Evolutionary conservation across 2,888 invertebrate genomes (phyloP), one percentile per base, ranked within the genome.

Genomic region (Epistrophe eligans): DNA sequence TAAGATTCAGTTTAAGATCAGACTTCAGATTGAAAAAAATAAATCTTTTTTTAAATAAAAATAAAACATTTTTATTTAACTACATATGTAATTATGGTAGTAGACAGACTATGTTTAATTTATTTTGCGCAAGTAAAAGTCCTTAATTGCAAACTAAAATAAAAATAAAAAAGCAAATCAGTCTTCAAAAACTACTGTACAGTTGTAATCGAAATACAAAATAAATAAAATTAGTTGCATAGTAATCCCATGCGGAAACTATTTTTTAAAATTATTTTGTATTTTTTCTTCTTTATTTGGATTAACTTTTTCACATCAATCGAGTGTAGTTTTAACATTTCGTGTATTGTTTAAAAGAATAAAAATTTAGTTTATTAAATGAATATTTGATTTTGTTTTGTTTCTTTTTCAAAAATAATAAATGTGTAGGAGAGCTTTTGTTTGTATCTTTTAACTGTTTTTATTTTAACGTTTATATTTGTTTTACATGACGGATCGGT

Each of bases 401-500:
- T 88, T 89, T 89, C 88, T 90, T 88, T 90, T 91, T 91, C 90
- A 90, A 90, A 90, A 91, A 88, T 88, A 88, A 88, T 89, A 91
- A 91, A 90, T 87, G 87, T 88, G 79, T 83, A 79, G 87, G 79
- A 87, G 83, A 88, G 88, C 88, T 79, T 89, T 88, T 89, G 81
- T 88, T 80, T 88, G 82, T 83, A 88, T 84, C 82, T 88, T 77
- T 82, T 88, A 83, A 89, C 90, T 89, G 89, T 90, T 90, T 89
- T 90, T 89, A 88, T 89, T 90, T 88, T 90, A 89, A 89, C 89
- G 89, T 88, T 90, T 90, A 89, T 89, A 90, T 91, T 90, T 91
- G 90, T 89, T 88, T 89, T 90, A 90, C 88, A 90, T 90, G 91
- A 91, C 91, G 91, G 92, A 92, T 92, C 92, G 91, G 91, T 92